Percentiles rank a stretch among this genome's conserved stretches.
phyloP scores from a whole-genome alignment of 2,113 vertebrate genomes.

The Hemichromis elongatus region DNA sequence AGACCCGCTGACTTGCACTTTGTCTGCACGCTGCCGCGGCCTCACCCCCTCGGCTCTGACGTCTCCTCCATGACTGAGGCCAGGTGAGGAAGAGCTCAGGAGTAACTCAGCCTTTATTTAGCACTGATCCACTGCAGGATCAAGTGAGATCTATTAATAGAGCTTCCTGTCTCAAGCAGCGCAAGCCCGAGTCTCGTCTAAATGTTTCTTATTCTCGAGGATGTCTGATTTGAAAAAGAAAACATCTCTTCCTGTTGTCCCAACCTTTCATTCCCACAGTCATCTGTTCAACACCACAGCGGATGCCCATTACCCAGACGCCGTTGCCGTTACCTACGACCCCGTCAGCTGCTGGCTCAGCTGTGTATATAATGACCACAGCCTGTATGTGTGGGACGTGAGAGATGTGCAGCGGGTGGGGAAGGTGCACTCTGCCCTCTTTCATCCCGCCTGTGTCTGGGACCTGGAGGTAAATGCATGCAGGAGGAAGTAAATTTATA shows the following conservation, averaged over 20 bases:
- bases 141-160: slow-evolving; percentile 7
- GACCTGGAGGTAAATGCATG: slow-evolving; percentile 83
- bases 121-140: slow-evolving; percentile 3
- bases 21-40: slow-evolving; percentile 84
- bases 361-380: slow-evolving; percentile 96
- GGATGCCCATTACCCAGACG: slow-evolving; percentile 84
- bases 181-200: background rate
- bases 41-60: slow-evolving; percentile 84
- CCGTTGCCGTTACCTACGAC: slow-evolving; percentile 88
- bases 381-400: slow-evolving; percentile 95
- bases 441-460: slow-evolving; percentile 91
- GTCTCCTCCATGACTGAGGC: slow-evolving; percentile 78
- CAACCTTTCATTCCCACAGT: slow-evolving; percentile 58
- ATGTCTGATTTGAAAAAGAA: background rate
- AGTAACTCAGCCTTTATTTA: background rate
- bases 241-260: background rate
- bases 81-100: slow-evolving; percentile 73
- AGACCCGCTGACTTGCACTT: slow-evolving; percentile 85
- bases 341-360: slow-evolving; percentile 86
- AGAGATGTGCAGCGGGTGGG: slow-evolving; percentile 85
- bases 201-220: background rate
- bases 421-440: slow-evolving; percentile 91
- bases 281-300: slow-evolving; percentile 75
- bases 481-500: background rate
- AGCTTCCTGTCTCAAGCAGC: slow-evolving; percentile 19